phyloP scores from a whole-genome alignment of 2,113 vertebrate genomes.

The Hippocampus abdominalis region DNA sequence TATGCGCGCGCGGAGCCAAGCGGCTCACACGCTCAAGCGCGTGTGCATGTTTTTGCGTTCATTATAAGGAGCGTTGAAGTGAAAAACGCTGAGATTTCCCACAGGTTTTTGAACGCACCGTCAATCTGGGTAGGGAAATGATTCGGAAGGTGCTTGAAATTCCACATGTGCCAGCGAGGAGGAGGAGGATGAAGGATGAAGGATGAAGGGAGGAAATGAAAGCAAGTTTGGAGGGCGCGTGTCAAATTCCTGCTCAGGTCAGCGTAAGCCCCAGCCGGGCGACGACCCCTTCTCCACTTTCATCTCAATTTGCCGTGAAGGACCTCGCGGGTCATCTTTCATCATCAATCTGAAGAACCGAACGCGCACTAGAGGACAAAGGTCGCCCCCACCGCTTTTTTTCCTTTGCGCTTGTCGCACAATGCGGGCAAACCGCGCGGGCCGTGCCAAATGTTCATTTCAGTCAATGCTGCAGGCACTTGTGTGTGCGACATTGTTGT shows the following conservation, averaged over 20 bases:
- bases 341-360: neutral
- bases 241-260: slow-evolving; percentile 41
- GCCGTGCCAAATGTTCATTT: too few species aligned
- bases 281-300: neutral
- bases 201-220: slow-evolving; percentile 2
- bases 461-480: too few species aligned
- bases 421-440: too few species aligned
- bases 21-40: neutral
- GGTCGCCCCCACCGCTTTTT: too few species aligned
- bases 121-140: neutral
- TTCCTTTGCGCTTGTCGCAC: too few species aligned
- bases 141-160: slow-evolving; percentile 14
- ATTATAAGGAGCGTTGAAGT: neutral
- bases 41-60: neutral
- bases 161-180: slow-evolving; percentile 22
- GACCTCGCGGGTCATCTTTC: neutral
- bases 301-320: neutral
- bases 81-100: slow-evolving; percentile 17
- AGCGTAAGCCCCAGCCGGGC: slow-evolving; percentile 1
- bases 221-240: slow-evolving; percentile 5
- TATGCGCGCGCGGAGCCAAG: slow-evolving; percentile 47
- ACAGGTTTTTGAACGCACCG: slow-evolving; percentile 21
- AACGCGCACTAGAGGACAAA: too few species aligned
- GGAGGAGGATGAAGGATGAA: neutral
- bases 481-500: neutral